These are phyloP conservation scores for Nixonia krombeini DNA, from an alignment of 1,140 invertebrate species.

Conservation along the genomic window DNA sequence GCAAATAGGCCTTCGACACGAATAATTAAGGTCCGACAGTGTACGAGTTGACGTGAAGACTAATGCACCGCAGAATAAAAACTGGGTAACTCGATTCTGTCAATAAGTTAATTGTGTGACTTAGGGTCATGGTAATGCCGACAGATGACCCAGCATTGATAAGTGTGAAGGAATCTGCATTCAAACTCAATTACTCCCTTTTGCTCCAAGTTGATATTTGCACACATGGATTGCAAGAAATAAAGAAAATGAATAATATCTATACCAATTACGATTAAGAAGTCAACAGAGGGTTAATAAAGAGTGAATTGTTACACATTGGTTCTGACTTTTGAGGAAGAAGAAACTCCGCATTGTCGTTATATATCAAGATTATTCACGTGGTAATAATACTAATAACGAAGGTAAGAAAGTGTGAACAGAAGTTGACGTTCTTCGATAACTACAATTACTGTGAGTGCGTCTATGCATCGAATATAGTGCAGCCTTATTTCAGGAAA, in stretches of 20 bases:
- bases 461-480: constrained; percentile 27
- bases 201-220: too few species aligned
- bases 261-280: too few species aligned
- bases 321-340: too few species aligned
- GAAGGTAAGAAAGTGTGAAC: constrained; percentile 2
- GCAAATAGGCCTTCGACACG: constrained; percentile 44
- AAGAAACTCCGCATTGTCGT: too few species aligned
- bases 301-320: too few species aligned
- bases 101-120: background rate
- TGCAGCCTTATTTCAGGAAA: constrained; percentile 31
- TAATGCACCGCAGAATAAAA: background rate
- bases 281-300: too few species aligned
- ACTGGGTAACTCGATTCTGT: background rate
- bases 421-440: constrained; percentile 8
- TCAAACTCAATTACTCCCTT: too few species aligned
- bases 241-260: too few species aligned
- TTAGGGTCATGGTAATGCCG: background rate
- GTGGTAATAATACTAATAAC: too few species aligned
- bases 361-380: background rate
- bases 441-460: constrained; percentile 21
- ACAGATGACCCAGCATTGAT: too few species aligned
- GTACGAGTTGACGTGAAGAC: constrained; percentile 14
- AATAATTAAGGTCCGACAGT: constrained; percentile 47
- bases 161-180: too few species aligned
- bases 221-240: too few species aligned